Evolutionary conservation across 2,797 vertebrate species (phyloP), one percentile per base, ranked within the genome.

Genomic region (Perodicticus potto): DNA sequence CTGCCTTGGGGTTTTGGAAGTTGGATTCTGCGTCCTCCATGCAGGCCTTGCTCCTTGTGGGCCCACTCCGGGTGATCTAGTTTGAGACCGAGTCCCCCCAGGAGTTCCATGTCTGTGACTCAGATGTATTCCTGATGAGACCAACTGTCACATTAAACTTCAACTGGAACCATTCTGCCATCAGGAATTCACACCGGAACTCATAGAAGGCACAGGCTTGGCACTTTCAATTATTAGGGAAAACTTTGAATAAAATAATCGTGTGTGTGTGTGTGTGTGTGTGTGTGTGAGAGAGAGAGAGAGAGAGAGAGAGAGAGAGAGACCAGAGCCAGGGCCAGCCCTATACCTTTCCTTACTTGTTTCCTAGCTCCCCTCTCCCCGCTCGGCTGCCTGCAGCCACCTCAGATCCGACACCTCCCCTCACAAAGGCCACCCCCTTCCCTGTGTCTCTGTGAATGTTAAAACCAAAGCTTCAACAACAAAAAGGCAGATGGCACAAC

Each of bases 1-100:
- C n/a, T 14, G 16, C n/a, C 16, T 14, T 3, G 11, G 74, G 25
- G 3, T 11, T n/a, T 20, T 3, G 55, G n/a, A 34, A 19, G 9
- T 9, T 7, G 16, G 84, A 19, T 37, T 4, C 3, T 7, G 73
- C 1, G 14, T 40, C 17, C 22, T 9, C 13, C 5, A 12, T 0
- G 6, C 19, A 16, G 10, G 17, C n/a, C 45, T 32, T 3, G 11
- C 12, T 23, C 73, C 43, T 14, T 65, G 10, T 32, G 27, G 6
- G 20, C 0, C 7, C 2, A 2, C n/a, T n/a, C 81, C 40, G 1
- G 3, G 3, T 2, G 29, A n/a, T 40, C 23, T 34, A 4, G 74
- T 16, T 49, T 37, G 7, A 7, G 63, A 23, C 43, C 0, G 19
- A 2, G 11, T 29, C 55, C 7, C 3, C 25, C 69, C 11, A 20